A percentile compares a stretch with the other conserved stretches of the same genome.
These are phyloP conservation scores for Agrotis puta DNA, from an alignment of 2,888 invertebrate genomes.

Conservation along the genomic window DNA sequence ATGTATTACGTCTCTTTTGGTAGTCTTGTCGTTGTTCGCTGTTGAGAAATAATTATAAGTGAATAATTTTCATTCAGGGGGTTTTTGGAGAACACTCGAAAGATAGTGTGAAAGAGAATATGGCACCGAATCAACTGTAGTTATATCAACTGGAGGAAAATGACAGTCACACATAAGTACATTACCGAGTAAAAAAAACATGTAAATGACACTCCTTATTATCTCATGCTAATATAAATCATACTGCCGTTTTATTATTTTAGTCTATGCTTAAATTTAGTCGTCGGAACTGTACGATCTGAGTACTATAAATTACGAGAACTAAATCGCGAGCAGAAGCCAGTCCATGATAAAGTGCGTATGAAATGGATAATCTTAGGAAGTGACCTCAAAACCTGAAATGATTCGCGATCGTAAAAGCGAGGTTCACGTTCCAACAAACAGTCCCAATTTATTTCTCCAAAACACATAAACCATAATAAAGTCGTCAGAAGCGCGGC, in stretches of 20 bases:
- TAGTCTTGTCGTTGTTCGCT: neutral
- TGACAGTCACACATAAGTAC: neutral
- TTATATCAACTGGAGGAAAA: neutral
- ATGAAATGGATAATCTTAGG: no score
- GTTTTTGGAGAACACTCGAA: no score
- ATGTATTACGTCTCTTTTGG: conserved; percentile 27
- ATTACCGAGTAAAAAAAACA: no score
- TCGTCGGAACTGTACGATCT: no score
- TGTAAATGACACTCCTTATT: no score
- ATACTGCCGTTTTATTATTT: neutral
- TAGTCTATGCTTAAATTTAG: neutral
- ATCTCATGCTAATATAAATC: neutral
- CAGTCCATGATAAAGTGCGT: no score
- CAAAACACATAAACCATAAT: conserved; percentile 11
- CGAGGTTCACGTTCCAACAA: neutral
- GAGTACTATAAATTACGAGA: no score
- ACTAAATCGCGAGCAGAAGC: no score
- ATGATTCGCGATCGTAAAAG: no score
- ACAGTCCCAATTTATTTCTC: neutral
- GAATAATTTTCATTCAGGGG: no score
- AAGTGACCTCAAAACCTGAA: no score
- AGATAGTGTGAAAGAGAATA: neutral
- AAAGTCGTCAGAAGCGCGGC: conserved; percentile 36
- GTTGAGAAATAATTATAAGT: neutral
- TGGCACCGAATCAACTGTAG: neutral